These are phyloP conservation scores for Caenorhabditis zanzibari DNA, from an alignment of 2,888 invertebrate species.

Conservation along the genomic window DNA sequence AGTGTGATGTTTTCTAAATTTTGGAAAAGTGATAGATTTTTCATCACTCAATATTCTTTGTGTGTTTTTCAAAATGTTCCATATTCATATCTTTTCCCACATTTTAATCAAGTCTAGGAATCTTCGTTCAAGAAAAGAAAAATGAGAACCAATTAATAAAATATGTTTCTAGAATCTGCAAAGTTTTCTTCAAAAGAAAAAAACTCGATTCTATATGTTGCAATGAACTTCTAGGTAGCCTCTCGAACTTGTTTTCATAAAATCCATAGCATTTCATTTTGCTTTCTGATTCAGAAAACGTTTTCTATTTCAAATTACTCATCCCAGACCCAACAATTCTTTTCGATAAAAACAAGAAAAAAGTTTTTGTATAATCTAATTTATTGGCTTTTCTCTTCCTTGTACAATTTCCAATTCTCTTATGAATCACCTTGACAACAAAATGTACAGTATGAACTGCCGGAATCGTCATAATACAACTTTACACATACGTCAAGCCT, in stretches of 20 bases:
- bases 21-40: neutral
- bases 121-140: neutral
- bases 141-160: neutral
- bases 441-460: neutral
- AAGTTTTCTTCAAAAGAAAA: neutral
- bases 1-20: neutral
- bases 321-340: neutral
- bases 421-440: neutral
- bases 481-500: neutral
- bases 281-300: no score
- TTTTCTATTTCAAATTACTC: neutral
- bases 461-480: neutral
- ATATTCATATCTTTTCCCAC: neutral
- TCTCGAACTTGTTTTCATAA: no score
- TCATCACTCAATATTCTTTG: neutral
- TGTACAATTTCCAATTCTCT: neutral
- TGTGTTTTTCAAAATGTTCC: neutral
- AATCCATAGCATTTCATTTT: no score
- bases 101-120: conserved; percentile 7
- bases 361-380: neutral
- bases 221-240: neutral
- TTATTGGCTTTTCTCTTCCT: neutral
- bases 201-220: neutral
- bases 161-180: neutral
- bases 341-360: neutral